Base-by-base conservation (phyloP, 2,797 vertebrate genomes). In the Ctenochaetus hawaiiensis region DNA sequence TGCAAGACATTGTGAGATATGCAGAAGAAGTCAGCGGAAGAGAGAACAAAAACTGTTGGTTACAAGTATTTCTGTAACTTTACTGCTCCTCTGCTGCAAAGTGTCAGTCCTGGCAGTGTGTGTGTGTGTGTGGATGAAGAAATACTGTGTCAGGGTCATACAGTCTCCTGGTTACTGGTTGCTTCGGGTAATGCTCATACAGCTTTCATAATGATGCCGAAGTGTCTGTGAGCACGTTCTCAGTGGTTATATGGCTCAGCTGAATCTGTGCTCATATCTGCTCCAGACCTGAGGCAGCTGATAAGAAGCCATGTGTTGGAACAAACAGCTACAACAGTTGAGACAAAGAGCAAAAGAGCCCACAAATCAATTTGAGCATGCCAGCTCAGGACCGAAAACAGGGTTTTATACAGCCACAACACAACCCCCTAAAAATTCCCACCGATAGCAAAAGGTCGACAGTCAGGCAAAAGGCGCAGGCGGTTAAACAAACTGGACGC, bases 241-340 rank as follows among this genome's bases (percentile, higher is more conserved):
- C 45, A 71, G 58, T 62, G 73, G 43, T 56, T 81, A 75, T 84
- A 83, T 72, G 72, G 74, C 61, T 49, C 67, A 79, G 66, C 64
- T 39, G 10, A 14, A 41, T 23, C 68, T 43, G 70, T 39, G 52
- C 63, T 72, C 75, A 59, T 85, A 89, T 89, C 84, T 80, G 57
- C 45, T 78, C 59, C 65, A 86, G 58, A 47, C 77, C 81, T 51
- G 53, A 49, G 66, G 70, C 71, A 69, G 66, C 70, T 87, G 89
- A 93, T 91, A 90, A 90, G 77, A 37, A 71, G 22, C 70, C 48
- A 73, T 81, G 69, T 61, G 83, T 62, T 66, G 63, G 72, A 77
- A 53, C 20, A 79, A 71, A 81, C 69, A 49, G 66, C 84, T 71
- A 54, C 66, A 82, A 80, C 64, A 54, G 71, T 56, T 67, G 26